A percentile compares a stretch with the other conserved stretches of the same genome.
Conservation (phyloP, 1,140 invertebrate genomes). For the Drosophila persimilis region DNA sequence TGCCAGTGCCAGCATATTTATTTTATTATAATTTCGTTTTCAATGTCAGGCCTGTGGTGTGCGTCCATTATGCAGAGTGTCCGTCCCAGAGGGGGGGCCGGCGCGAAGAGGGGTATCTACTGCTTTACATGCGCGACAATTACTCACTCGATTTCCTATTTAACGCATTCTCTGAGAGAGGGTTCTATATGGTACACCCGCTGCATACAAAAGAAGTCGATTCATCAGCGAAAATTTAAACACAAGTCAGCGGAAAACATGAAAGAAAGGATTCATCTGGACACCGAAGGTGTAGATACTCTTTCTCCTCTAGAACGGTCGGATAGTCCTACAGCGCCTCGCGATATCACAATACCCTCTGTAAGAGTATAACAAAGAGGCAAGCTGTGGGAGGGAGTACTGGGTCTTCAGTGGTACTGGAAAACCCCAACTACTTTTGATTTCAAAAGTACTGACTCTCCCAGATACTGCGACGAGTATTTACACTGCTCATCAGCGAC, state of each 20-base stretch:
- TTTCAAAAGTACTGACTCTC: slow-evolving; percentile 20
- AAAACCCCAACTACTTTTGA: slow-evolving; percentile 46
- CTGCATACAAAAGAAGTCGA: slow-evolving; percentile 53
- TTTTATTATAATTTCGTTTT: slow-evolving; percentile 48
- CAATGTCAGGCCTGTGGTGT: slow-evolving; percentile 60
- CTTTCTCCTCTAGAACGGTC: neutral
- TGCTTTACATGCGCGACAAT: slow-evolving; percentile 58
- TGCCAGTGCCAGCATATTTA: slow-evolving; percentile 26
- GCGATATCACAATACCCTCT: no score
- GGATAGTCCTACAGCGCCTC: neutral
- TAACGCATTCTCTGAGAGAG: slow-evolving; percentile 27
- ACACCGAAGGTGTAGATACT: no score
- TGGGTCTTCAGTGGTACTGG: neutral
- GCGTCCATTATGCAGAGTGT: slow-evolving; percentile 70
- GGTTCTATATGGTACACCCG: slow-evolving; percentile 35
- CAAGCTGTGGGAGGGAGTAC: no score
- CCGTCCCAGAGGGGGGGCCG: slow-evolving; percentile 11
- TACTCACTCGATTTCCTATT: slow-evolving; percentile 69
- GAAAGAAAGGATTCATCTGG: no score
- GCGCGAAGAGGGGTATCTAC: neutral
- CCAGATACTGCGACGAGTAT: no score
- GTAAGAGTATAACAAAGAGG: no score
- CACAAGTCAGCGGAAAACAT: slow-evolving; percentile 3
- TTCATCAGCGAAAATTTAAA: slow-evolving; percentile 18
- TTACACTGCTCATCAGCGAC: no score